These are phyloP conservation scores for Erannis defoliaria DNA, from an alignment of 2,888 invertebrate genomes.

Conservation along the genomic window DNA sequence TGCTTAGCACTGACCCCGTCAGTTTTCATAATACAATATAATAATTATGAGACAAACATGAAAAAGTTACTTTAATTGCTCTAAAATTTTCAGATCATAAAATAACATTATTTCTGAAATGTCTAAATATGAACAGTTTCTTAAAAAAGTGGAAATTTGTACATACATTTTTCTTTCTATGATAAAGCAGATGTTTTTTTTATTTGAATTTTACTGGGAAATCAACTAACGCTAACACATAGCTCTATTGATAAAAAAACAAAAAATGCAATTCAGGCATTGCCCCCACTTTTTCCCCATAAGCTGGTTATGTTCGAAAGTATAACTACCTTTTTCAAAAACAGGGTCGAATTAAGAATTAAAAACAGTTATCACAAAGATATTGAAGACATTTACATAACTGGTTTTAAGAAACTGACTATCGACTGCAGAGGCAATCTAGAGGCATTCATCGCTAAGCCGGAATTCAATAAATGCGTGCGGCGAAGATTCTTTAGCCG, in stretches of 20 bases:
- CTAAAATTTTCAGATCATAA: no score
- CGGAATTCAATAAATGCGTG: constrained; percentile 25
- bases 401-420: constrained; percentile 33
- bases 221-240: not conserved
- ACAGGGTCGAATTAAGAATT: constrained; percentile 31
- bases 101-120: no score
- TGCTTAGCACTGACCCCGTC: no score
- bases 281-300: constrained; percentile 11
- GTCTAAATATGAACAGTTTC: no score
- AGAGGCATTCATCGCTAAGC: constrained; percentile 26
- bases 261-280: not conserved
- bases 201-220: not conserved
- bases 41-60: no score
- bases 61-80: no score
- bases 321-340: constrained; percentile 27
- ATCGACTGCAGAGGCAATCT: constrained; percentile 7
- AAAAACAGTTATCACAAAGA: constrained; percentile 8
- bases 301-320: not conserved
- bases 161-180: not conserved
- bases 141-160: not conserved
- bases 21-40: no score
- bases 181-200: not conserved
- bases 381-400: constrained; percentile 32
- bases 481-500: constrained; percentile 21
- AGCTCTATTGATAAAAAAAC: constrained; percentile 3